Evolutionary conservation across 1,140 invertebrate genomes (phyloP), one percentile per base, ranked within the genome.

Genomic region (Dryas iulia): DNA sequence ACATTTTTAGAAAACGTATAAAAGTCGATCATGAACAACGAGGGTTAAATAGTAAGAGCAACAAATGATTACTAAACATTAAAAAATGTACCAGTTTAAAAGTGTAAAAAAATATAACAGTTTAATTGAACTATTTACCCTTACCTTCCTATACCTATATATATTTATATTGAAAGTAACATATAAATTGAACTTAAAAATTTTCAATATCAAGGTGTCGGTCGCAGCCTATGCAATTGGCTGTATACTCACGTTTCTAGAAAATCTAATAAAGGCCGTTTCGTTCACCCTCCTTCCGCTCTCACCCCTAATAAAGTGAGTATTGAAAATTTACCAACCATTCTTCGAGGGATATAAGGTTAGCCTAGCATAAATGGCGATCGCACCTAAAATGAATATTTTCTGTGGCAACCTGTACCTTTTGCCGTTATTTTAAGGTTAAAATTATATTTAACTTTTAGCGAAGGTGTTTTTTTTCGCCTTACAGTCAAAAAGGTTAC

Each of bases 271-370:
- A 92, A 90, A 84, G 80, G 79, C 87, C 79, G 84, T 89, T 89
- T 87, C 82, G 76, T 72, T 81, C 83, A 82, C 82, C 84, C 85
- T 85, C 77, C 77, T 82, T 81, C 83, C 85, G 82, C 80, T 79
- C 80, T 79, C 84, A 76, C 84, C 86, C 89, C 84, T 92, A 92
- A 92, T 92, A 92, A 92, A 92, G 89, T 87, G 87, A 87, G 87
- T 92, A 92, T 92, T 92, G 91, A 92, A 92, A 92, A 92, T 92
- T 92, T 92, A 91, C 89, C 89, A 88, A 90, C 87, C 89, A 92
- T 92, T 92, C 87, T 92, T 85, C 78, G 81, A 78, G 80, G 86
- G 84, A 87, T 91, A 91, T 91, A 90, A 91, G 87, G 89, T 91
- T 91, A 90, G 82, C 69, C 78, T 73, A 63, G 74, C 72, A 81